These are phyloP conservation scores for Pyrochroa serraticornis DNA, from an alignment of 2,888 invertebrate species.

Conservation along the genomic window DNA sequence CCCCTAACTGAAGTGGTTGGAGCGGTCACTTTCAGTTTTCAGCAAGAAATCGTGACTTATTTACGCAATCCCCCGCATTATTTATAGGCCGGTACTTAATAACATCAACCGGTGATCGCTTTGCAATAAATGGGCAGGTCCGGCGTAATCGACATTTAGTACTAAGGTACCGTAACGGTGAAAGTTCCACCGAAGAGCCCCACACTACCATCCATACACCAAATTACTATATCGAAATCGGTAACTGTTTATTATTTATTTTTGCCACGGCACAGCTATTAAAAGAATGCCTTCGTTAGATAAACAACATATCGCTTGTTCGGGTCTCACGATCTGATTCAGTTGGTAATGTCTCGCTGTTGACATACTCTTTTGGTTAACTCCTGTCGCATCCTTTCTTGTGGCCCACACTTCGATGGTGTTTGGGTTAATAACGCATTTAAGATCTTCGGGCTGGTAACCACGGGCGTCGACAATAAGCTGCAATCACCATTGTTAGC, in stretches of 20 bases:
- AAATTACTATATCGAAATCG: too few relatives aligned
- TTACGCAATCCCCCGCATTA: too few relatives aligned
- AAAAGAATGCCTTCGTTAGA: constrained; percentile 34
- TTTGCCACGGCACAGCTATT: constrained; percentile 33
- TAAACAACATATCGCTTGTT: constrained; percentile 30
- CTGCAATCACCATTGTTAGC: constrained; percentile 13
- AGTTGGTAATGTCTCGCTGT: constrained; percentile 33
- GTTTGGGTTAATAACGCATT: constrained; percentile 25
- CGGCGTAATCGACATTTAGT: too few relatives aligned
- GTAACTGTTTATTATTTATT: constrained; percentile 1
- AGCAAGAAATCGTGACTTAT: too few relatives aligned
- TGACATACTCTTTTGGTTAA: constrained; percentile 16
- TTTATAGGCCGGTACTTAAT: too few relatives aligned
- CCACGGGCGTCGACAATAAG: constrained; percentile 35
- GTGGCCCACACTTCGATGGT: constrained; percentile 22
- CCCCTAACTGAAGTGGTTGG: too few relatives aligned
- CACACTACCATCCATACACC: too few relatives aligned
- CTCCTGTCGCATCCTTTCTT: constrained; percentile 20
- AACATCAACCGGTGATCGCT: too few relatives aligned
- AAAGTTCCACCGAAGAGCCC: too few relatives aligned
- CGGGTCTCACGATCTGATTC: constrained; percentile 26
- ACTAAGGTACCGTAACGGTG: too few relatives aligned
- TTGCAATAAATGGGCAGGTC: too few relatives aligned
- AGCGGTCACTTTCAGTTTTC: too few relatives aligned
- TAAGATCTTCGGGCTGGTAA: constrained; percentile 33